Evolutionary conservation across 2,797 vertebrate species (phyloP), one percentile per base, ranked within the genome.

Genomic region (Morus bassanus): DNA sequence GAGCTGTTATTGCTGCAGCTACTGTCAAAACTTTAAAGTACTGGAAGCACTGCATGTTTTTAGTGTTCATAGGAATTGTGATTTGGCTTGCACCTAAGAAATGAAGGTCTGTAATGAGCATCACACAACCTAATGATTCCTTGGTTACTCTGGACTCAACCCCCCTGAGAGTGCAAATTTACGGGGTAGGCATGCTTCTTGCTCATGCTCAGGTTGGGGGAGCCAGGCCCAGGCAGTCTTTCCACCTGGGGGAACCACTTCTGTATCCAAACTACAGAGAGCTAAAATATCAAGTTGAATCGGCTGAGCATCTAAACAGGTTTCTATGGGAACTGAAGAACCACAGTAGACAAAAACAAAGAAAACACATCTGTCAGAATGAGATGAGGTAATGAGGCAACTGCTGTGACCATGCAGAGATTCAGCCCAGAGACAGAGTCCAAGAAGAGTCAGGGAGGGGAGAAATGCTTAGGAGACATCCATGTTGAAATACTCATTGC

Each of bases 281-380:
- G 11, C 33, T 87, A 59, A 85, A 91, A 70, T 85, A 92, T 12
- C 59, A 48, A n/a, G 56, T 41, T 78, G 74, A 84, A 82, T n/a
- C 69, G 35, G 18, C 76, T 77, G 6, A 65, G 56, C 64, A 59
- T 88, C 33, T 82, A 64, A 92, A 48, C 45, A 89, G 70, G 86
- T 96, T 96, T 93, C 95, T 96, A 96, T 89, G 67, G 95, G 86
- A 95, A 95, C 91, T 92, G 73, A 85, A 92, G 51, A 94, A 85
- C 33, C n/a, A 70, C 0, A 0, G 68, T 41, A 91, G 75, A 79
- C 22, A 39, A 94, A 94, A 93, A 2, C 54, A 78, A 91, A 93
- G 68, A 78, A 94, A 95, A 92, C 67, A 87, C 90, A 95, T 79
- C 86, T 94, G 88, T 92, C 86, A 95, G 84, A 94, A 85, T 37